Conservation (phyloP, 1,140 invertebrate species). For the Penaeus indicus region DNA sequence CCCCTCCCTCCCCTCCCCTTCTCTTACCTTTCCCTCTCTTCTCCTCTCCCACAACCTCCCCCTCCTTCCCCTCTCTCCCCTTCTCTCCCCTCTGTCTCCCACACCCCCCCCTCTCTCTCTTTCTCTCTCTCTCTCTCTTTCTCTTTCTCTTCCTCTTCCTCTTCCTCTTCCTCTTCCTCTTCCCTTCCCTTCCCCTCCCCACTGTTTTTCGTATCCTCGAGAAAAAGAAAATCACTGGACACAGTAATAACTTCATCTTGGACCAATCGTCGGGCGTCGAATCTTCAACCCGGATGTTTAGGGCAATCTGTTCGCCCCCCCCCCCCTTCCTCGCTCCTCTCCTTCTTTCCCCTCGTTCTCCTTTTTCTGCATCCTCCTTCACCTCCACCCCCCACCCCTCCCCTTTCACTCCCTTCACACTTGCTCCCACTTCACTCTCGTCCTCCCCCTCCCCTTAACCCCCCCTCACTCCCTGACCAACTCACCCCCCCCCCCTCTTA, state of each 20-base stretch:
- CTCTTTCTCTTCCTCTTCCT: not conserved
- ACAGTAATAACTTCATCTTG: too few species aligned
- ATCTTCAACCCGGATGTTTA: too few species aligned
- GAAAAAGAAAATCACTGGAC: not conserved
- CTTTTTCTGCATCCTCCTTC: not conserved
- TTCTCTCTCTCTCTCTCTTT: too few species aligned
- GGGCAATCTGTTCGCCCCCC: too few species aligned
- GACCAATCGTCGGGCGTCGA: too few species aligned
- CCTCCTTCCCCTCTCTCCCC: not conserved
- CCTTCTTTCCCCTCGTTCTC: too few species aligned
- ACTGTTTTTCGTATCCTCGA: not conserved
- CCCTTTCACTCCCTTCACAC: not conserved
- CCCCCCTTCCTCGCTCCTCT: too few species aligned
- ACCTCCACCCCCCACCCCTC: not conserved
- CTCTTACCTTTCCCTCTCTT: not conserved
- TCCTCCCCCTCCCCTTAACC: not conserved
- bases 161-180: not conserved
- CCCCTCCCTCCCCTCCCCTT: not conserved
- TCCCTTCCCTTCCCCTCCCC: too few species aligned
- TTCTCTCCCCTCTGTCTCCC: too few species aligned
- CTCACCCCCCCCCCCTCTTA: not conserved
- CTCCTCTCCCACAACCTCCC: not conserved
- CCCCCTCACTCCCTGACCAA: not conserved
- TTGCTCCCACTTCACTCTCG: not conserved
- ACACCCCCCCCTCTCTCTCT: not conserved